Conservation (phyloP, 2,113 vertebrate species). For the Castor canadensis region DNA sequence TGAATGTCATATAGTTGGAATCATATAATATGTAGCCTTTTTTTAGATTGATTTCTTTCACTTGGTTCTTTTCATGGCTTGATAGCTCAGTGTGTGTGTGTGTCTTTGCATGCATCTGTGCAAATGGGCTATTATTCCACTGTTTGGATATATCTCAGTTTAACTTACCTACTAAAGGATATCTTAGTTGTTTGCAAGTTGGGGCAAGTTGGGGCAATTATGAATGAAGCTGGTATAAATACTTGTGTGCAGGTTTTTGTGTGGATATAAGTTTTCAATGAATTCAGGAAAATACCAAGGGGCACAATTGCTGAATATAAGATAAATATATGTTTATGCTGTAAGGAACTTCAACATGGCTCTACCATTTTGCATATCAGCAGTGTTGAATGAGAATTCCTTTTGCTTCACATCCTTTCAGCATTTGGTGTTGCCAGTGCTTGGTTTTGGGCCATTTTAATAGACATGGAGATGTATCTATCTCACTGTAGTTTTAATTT, state of each 20-base stretch:
- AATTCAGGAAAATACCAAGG: not conserved
- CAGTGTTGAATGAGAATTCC: not conserved
- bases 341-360: not conserved
- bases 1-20: not conserved
- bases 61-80: no score
- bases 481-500: not conserved
- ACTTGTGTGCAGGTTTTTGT: not conserved
- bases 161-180: no score
- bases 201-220: not conserved
- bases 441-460: not conserved
- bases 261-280: not conserved
- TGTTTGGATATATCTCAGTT: not conserved
- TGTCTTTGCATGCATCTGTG: not conserved
- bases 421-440: not conserved
- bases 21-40: not conserved
- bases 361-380: no score
- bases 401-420: no score
- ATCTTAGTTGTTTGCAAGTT: not conserved
- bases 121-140: not conserved
- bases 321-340: no score
- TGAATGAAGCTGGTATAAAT: not conserved
- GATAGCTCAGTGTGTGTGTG: not conserved
- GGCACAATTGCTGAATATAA: no score
- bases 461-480: fast-evolving
- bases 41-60: not conserved